A percentile compares a stretch with the other conserved stretches of the same genome.
Conservation (phyloP, 2,113 vertebrate species). For the Epinephelus lanceolatus region DNA sequence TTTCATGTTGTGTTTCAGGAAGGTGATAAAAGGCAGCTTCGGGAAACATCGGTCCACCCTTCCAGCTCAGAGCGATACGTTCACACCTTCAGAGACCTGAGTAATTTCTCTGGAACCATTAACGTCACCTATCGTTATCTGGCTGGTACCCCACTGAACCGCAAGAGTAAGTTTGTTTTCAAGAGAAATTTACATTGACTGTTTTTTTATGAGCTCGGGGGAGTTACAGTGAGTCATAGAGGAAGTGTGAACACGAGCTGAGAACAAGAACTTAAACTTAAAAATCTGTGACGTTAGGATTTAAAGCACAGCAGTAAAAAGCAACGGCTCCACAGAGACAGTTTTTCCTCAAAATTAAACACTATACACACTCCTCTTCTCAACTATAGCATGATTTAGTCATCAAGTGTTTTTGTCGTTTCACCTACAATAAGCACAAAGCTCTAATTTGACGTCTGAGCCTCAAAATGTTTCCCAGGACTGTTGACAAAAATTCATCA, state of each 20-base stretch:
- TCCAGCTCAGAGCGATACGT: constrained; percentile 92
- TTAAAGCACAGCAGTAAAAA: constrained; percentile 34
- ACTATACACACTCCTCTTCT: neutral
- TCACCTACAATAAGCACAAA: neutral
- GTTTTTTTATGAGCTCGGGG: neutral
- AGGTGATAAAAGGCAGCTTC: constrained; percentile 92
- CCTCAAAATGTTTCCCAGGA: neutral
- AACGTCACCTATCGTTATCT: constrained; percentile 97
- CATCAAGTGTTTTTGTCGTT: neutral
- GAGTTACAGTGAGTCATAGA: neutral
- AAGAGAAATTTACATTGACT: constrained; percentile 8
- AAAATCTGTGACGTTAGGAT: constrained; percentile 34
- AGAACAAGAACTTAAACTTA: constrained; percentile 2
- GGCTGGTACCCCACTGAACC: constrained; percentile 92
- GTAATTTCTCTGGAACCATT: constrained; percentile 95
- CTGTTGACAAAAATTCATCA: neutral
- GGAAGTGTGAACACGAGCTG: neutral
- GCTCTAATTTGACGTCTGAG: neutral
- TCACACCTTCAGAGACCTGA: constrained; percentile 93
- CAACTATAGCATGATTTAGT: neutral
- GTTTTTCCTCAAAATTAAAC: constrained; percentile 40
- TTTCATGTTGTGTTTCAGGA: constrained; percentile 86
- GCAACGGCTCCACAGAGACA: constrained; percentile 37
- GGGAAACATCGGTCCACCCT: constrained; percentile 91
- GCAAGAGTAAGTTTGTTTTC: constrained; percentile 90